Percentiles rank a stretch among this genome's conserved stretches.
phyloP scores from a whole-genome alignment of 2,113 vertebrate genomes.

The Eubucco bourcierii region DNA sequence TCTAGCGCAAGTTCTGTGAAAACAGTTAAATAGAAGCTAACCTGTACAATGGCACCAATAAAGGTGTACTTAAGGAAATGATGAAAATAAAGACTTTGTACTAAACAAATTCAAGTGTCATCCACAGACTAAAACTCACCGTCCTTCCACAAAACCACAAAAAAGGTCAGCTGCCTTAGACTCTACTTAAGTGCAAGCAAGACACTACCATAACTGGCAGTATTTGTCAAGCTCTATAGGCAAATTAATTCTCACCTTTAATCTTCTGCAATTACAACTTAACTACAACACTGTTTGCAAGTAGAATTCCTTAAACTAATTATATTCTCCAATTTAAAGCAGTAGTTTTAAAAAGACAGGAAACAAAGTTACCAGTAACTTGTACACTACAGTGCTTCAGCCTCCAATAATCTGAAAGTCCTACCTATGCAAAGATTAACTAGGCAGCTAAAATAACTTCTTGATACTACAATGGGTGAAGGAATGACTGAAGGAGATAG shows the following conservation, averaged over 20 bases:
- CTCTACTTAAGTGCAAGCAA: neutral
- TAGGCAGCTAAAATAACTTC: neutral
- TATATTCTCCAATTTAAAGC: neutral
- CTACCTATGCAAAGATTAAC: neutral
- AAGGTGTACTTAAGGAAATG: neutral
- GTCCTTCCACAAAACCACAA: neutral
- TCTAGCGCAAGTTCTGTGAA: neutral
- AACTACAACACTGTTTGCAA: neutral
- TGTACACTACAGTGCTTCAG: neutral
- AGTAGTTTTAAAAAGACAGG: neutral
- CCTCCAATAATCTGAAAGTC: neutral
- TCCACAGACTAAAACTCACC: neutral
- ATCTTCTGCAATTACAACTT: neutral
- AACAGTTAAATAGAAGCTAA: neutral
- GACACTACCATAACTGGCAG: fast-evolving
- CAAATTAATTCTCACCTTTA: neutral
- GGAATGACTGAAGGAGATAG: neutral
- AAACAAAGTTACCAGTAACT: neutral
- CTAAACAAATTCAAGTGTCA: neutral
- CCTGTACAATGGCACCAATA: neutral
- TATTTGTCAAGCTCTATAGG: neutral
- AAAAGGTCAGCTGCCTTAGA: neutral
- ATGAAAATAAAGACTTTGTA: neutral
- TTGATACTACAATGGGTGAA: neutral
- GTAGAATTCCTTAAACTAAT: neutral